Evolutionary conservation across 92 coral and sea anemone genomes (phyloP).

Genomic region (Porites divaricata): DNA sequence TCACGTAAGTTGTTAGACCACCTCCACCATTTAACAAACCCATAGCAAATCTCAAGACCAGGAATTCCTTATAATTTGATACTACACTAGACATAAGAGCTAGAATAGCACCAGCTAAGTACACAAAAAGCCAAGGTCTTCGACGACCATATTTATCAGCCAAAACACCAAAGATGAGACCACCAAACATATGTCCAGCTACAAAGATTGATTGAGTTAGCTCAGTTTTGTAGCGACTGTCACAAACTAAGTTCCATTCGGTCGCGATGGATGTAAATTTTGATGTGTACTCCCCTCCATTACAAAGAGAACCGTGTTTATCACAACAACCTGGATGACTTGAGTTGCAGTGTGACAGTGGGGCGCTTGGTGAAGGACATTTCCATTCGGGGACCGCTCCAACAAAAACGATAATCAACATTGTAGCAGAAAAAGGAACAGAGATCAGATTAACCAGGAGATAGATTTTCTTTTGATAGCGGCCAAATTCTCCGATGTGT

Average conservation of each 20-base stretch:
- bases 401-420: slow-evolving; percentile 76
- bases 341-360: slow-evolving; percentile 24
- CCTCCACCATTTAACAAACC: slow-evolving; percentile 83
- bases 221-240: slow-evolving; percentile 72
- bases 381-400: slow-evolving; percentile 84
- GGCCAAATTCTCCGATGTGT: slow-evolving; percentile 86
- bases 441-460: slow-evolving; percentile 65
- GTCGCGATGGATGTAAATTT: slow-evolving; percentile 82
- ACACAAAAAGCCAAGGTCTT: slow-evolving; percentile 58
- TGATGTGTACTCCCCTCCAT: slow-evolving; percentile 53
- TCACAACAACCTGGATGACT: slow-evolving; percentile 33
- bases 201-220: slow-evolving; percentile 80
- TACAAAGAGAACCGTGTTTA: slow-evolving; percentile 62
- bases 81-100: slow-evolving; percentile 74
- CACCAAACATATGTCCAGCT: slow-evolving; percentile 83
- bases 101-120: slow-evolving; percentile 41
- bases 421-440: slow-evolving; percentile 65
- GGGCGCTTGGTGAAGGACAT: slow-evolving; percentile 38
- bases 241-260: slow-evolving; percentile 87
- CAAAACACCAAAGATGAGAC: slow-evolving; percentile 62
- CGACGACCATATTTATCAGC: slow-evolving; percentile 86
- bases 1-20: slow-evolving; percentile 65
- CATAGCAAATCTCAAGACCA: slow-evolving; percentile 66
- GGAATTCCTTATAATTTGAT: slow-evolving; percentile 65
- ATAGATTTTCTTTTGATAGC: slow-evolving; percentile 71